A percentile compares a stretch with the other conserved stretches of the same genome.
Conservation (phyloP, 1,140 invertebrate genomes). For the Portunus trituberculatus region DNA sequence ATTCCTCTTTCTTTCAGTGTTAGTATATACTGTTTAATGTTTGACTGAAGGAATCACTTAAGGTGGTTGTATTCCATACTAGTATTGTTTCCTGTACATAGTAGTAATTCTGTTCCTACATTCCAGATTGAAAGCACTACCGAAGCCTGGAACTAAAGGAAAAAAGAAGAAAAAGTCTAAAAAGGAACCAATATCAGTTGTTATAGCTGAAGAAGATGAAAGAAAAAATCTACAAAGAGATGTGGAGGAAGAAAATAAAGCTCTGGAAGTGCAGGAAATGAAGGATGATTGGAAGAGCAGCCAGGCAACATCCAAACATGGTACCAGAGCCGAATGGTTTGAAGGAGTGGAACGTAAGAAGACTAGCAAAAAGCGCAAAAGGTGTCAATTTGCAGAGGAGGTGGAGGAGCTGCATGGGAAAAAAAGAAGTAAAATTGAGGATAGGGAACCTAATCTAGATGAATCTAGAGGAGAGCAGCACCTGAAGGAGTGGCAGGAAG, state of each 20-base stretch:
- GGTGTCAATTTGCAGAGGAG: background rate
- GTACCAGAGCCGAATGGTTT: too few species aligned
- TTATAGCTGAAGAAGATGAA: conserved; percentile 1
- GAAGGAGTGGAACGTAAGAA: background rate
- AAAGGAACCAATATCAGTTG: conserved; percentile 32
- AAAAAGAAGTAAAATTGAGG: conserved; percentile 25
- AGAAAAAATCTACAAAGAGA: background rate
- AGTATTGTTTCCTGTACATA: too few species aligned
- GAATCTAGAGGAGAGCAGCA: background rate
- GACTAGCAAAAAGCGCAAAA: conserved; percentile 44
- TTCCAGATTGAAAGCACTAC: conserved; percentile 52
- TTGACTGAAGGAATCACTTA: too few species aligned
- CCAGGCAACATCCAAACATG: background rate
- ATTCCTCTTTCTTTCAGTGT: background rate
- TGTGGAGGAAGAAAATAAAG: background rate
- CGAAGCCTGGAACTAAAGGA: background rate
- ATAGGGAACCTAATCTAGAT: background rate
- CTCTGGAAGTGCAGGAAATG: background rate
- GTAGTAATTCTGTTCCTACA: background rate
- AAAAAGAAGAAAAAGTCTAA: conserved; percentile 27
- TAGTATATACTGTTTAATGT: too few species aligned
- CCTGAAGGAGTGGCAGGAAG: background rate
- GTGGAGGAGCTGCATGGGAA: background rate
- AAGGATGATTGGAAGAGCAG: background rate
- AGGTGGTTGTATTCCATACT: too few species aligned